Percentiles rank a stretch among this genome's conserved stretches.
phyloP scores from a whole-genome alignment of 2,113 vertebrate genomes.

The Clarias batrachus region DNA sequence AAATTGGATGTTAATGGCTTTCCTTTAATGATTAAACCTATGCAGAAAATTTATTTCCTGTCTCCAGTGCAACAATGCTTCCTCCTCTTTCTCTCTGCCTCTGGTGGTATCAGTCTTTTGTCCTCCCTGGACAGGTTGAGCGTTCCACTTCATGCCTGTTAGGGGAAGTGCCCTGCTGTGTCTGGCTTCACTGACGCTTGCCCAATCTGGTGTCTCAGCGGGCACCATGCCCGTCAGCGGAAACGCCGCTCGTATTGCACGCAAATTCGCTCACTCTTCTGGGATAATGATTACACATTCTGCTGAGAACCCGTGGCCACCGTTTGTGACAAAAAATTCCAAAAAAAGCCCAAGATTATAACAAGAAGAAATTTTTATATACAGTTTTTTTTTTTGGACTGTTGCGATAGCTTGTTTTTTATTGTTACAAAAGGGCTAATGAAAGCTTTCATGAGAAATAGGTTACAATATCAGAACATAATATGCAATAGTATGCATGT shows the following conservation, averaged over 20 bases:
- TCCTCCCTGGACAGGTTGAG: constrained; percentile 35
- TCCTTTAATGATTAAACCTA: neutral
- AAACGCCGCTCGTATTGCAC: constrained; percentile 31
- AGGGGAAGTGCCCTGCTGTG: constrained; percentile 71
- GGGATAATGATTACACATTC: neutral
- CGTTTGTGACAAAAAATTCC: neutral
- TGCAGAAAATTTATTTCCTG: neutral
- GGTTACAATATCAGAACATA: neutral
- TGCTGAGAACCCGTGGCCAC: neutral
- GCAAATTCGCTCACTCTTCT: constrained; percentile 8
- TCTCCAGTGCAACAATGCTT: neutral
- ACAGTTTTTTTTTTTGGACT: neutral
- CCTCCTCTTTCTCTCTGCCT: constrained; percentile 8
- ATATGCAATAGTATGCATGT: neutral
- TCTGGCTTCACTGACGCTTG: constrained; percentile 58
- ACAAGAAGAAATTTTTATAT: neutral
- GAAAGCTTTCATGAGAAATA: neutral
- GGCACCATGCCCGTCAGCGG: constrained; percentile 44
- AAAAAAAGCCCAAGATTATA: neutral
- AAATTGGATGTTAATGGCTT: neutral
- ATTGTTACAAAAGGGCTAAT: neutral
- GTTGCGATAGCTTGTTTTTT: neutral
- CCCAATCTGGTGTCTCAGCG: constrained; percentile 66
- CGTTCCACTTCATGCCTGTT: constrained; percentile 49
- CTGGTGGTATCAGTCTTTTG: constrained; percentile 18